phyloP scores from a whole-genome alignment of 35 echinoderm and acorn worm species.

The Ophiothrix spiculata region DNA sequence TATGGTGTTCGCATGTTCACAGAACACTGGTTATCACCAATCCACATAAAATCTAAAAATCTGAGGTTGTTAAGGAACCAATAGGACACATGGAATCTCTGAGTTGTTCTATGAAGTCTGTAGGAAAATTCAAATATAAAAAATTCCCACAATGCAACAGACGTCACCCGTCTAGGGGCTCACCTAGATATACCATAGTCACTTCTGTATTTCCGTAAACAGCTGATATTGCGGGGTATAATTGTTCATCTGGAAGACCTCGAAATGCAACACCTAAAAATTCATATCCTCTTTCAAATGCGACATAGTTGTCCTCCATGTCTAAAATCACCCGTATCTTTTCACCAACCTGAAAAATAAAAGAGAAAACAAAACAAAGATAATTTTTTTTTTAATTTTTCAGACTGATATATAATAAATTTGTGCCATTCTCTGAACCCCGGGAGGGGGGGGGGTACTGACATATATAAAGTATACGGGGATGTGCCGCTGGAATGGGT shows the following conservation, averaged over 20 bases:
- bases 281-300: constrained; percentile 95
- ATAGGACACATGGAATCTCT: background rate
- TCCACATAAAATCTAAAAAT: no score
- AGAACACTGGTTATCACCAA: background rate
- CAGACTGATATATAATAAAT: no score
- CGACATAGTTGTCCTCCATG: constrained; percentile 98
- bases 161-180: constrained; percentile 92
- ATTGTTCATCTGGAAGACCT: constrained; percentile 90
- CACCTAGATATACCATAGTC: constrained; percentile 96
- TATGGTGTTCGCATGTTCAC: background rate
- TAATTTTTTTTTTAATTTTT: no score
- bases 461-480: no score
- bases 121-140: background rate
- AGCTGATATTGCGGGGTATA: constrained; percentile 96
- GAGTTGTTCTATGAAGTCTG: background rate
- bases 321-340: constrained; percentile 98
- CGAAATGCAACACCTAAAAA: constrained; percentile 96
- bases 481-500: no score
- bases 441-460: no score
- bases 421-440: no score
- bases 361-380: constrained; percentile 23
- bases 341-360: constrained; percentile 78
- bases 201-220: constrained; percentile 99
- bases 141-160: background rate
- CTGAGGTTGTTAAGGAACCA: background rate